phyloP scores from a whole-genome alignment of 2,113 vertebrate species.

The Spea multiplicata region DNA sequence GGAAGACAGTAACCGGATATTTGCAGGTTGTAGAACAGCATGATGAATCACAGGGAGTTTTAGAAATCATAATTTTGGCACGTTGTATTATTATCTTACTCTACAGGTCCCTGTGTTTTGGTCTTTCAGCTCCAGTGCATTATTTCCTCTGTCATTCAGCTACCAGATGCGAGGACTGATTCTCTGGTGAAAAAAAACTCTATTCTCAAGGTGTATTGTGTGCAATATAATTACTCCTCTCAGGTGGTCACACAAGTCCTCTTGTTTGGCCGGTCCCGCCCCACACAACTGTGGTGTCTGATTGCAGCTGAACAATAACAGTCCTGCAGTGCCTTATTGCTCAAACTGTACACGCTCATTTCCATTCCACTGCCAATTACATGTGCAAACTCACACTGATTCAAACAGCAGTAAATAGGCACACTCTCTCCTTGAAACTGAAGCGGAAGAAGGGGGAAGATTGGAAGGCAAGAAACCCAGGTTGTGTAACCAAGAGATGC shows the following conservation, averaged over 20 bases:
- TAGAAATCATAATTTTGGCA: too few relatives aligned
- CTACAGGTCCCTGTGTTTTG: not conserved
- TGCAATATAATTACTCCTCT: constrained; percentile 43
- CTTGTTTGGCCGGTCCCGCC: constrained; percentile 19
- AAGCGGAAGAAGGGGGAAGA: not conserved
- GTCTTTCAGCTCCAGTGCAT: not conserved
- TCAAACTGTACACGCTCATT: constrained; percentile 34
- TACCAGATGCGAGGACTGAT: constrained; percentile 9
- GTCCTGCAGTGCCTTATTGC: constrained; percentile 35
- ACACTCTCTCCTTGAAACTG: constrained; percentile 20
- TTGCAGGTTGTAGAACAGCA: too few relatives aligned
- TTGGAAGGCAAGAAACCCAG: constrained; percentile 14
- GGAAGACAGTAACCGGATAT: too few relatives aligned
- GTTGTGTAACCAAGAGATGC: constrained; percentile 18
- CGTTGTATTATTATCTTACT: not conserved
- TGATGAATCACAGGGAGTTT: too few relatives aligned
- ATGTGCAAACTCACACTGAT: constrained; percentile 28
- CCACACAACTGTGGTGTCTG: constrained; percentile 36
- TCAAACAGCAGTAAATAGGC: constrained; percentile 30
- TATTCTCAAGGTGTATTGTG: constrained; percentile 34
- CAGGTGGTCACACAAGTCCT: constrained; percentile 41
- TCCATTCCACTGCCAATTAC: constrained; percentile 33
- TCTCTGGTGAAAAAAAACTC: constrained; percentile 19
- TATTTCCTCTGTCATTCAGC: constrained; percentile 11
- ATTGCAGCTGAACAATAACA: constrained; percentile 43